Base-by-base conservation (phyloP, 2,888 invertebrate genomes). In the Sturmia bella region DNA sequence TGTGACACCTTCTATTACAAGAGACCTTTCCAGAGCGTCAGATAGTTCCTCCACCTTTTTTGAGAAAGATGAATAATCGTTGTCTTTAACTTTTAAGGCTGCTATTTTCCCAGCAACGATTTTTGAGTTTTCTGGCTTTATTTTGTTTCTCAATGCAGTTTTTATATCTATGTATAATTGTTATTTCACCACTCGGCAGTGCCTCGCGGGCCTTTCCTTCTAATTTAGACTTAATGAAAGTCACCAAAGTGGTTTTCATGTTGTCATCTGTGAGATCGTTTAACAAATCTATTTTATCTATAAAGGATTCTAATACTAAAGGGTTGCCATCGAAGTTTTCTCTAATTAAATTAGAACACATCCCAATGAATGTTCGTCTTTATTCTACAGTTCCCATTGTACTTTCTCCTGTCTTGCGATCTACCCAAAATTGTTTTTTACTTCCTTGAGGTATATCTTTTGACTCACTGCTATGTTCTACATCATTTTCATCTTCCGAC, bases 121-220 rank as follows among this genome's bases (percentile, higher is more conserved):
- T 21, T 61, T 61, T 19, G 39, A 57, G 27, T 39, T 57, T 15
- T 57, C 57, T n/a, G 57, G 39, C 39, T 59, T 72, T n/a, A 72
- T 72, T 13, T 50, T 45, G 17, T 11, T 50, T 24, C 59, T 48
- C 37, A 72, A 41, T 5, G 59, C 59, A 0, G 24, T 24, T 63
- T 73, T 73, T 52, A 73, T 73, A 11, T 63, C 59, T 6, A 41
- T 21, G n/a, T n/a, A n/a, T n/a, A 43, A 70, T 43, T 21, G 48
- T 50, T 21, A 19, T n/a, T 39, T 50, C 50, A 21, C 37, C 21
- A 21, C 37, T 27, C 21, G 70, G 69, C 32, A 45, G 19, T 15
- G 73, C 73, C 41, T 73, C 73, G 13, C 73, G 61, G 1, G 73
- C 54, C n/a, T 39, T 48, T 15, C 52, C n/a, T n/a, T n/a, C n/a